Conservation (phyloP, 2,797 vertebrate species). For the Zalophus californianus region DNA sequence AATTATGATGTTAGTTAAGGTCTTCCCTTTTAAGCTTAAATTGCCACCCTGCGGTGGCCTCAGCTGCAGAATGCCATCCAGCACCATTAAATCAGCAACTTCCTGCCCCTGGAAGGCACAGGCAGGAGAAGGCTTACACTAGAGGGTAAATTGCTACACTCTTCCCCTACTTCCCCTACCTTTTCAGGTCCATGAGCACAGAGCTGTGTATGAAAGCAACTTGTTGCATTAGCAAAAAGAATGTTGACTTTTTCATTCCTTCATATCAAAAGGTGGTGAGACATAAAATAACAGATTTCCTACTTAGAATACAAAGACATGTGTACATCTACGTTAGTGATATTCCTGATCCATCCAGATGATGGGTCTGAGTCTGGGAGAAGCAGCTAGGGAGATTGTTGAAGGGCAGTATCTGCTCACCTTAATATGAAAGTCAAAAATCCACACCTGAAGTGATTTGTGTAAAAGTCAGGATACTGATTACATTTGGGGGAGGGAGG, state of each 20-base stretch:
- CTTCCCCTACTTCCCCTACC: background rate
- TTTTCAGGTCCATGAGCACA: background rate
- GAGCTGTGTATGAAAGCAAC: background rate
- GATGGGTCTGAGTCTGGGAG: background rate
- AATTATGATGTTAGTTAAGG: background rate
- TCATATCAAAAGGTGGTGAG: background rate
- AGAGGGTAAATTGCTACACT: background rate
- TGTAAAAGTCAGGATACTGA: constrained; percentile 12
- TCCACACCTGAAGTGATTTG: background rate
- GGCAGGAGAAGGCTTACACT: background rate
- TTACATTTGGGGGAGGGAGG: background rate
- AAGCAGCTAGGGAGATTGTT: background rate
- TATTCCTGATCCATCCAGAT: background rate
- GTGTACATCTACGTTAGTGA: background rate
- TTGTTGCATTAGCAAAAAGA: background rate
- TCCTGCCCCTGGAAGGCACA: background rate
- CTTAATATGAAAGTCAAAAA: constrained; percentile 16
- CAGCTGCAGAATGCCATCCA: background rate
- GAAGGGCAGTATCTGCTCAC: background rate
- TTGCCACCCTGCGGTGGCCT: background rate
- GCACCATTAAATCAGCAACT: background rate
- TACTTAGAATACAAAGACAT: background rate
- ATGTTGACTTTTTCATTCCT: background rate
- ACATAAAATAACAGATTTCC: background rate
- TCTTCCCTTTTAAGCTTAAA: constrained; percentile 3